Conservation (phyloP, 2,113 vertebrate genomes). For the Calidris pugnax region DNA sequence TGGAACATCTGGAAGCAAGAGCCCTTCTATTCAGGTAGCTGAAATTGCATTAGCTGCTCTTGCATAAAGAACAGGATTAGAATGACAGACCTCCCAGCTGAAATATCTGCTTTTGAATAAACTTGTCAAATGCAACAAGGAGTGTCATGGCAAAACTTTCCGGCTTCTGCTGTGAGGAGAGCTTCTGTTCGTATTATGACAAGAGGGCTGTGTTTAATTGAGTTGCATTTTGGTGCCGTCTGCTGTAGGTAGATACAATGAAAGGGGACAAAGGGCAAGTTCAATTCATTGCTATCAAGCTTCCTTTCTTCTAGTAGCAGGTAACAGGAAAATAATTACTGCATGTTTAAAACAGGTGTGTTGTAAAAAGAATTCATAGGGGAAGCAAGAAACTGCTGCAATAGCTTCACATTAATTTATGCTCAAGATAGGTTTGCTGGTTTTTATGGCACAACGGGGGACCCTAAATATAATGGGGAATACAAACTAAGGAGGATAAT, state of each 20-base stretch:
- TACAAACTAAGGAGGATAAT: conserved; percentile 23
- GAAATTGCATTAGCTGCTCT: conserved; percentile 51
- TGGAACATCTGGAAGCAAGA: conserved; percentile 48
- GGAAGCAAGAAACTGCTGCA: not conserved
- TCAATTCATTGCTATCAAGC: not conserved
- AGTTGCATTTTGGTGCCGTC: conserved; percentile 1
- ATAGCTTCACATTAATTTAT: conserved; percentile 11
- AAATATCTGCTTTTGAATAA: conserved; percentile 55
- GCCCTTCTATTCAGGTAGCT: not conserved
- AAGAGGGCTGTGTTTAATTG: conserved; percentile 40
- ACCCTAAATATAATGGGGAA: conserved; percentile 6
- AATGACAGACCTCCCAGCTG: conserved; percentile 39
- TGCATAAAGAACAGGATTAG: conserved; percentile 22
- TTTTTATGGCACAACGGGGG: conserved; percentile 14
- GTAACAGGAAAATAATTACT: conserved; percentile 23
- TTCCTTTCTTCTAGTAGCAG: conserved; percentile 12
- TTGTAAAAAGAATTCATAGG: not conserved
- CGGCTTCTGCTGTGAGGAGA: not conserved
- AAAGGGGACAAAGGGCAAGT: not conserved
- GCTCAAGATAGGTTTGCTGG: not conserved
- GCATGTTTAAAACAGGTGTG: not conserved
- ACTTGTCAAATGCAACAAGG: conserved; percentile 50
- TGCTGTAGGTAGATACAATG: conserved; percentile 41
- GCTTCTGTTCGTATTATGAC: not conserved
- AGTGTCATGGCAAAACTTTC: conserved; percentile 39